Evolutionary conservation across 2,888 invertebrate species (phyloP).

Genomic region (Eristalis intricaria): DNA sequence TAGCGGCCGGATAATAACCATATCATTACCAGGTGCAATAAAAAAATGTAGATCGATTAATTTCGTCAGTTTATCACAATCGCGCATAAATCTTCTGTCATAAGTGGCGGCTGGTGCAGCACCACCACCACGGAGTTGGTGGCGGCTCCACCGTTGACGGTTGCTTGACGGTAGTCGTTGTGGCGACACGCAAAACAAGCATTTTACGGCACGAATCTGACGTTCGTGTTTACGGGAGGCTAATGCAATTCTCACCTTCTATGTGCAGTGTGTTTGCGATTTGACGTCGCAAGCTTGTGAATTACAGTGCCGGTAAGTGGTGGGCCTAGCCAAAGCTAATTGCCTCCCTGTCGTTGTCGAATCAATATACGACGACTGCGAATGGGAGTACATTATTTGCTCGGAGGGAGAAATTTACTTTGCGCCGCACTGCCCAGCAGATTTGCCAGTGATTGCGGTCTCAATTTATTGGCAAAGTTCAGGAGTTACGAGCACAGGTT

Average conservation of each 20-base stretch:
- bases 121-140: background rate
- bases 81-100: slow-evolving; percentile 68
- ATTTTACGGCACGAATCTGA: slow-evolving; percentile 70
- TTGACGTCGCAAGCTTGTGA: slow-evolving; percentile 51
- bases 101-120: slow-evolving; percentile 30
- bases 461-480: slow-evolving; percentile 44
- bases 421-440: slow-evolving; percentile 40
- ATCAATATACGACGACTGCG: slow-evolving; percentile 18
- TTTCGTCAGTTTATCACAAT: slow-evolving; percentile 68
- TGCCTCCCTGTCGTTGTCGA: slow-evolving; percentile 13
- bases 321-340: slow-evolving; percentile 49
- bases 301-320: slow-evolving; percentile 47
- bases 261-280: slow-evolving; percentile 59
- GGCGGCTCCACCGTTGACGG: background rate
- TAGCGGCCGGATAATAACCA: slow-evolving; percentile 55
- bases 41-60: slow-evolving; percentile 70
- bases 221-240: slow-evolving; percentile 71
- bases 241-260: slow-evolving; percentile 71
- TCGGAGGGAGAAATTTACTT: slow-evolving; percentile 33
- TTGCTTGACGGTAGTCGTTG: slow-evolving; percentile 63
- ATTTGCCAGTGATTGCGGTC: slow-evolving; percentile 50
- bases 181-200: slow-evolving; percentile 72
- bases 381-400: slow-evolving; percentile 42
- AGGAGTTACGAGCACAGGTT: slow-evolving; percentile 24
- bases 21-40: slow-evolving; percentile 68